Evolutionary conservation across 2,797 vertebrate genomes (phyloP).

Genomic region (Echiichthys vipera): DNA sequence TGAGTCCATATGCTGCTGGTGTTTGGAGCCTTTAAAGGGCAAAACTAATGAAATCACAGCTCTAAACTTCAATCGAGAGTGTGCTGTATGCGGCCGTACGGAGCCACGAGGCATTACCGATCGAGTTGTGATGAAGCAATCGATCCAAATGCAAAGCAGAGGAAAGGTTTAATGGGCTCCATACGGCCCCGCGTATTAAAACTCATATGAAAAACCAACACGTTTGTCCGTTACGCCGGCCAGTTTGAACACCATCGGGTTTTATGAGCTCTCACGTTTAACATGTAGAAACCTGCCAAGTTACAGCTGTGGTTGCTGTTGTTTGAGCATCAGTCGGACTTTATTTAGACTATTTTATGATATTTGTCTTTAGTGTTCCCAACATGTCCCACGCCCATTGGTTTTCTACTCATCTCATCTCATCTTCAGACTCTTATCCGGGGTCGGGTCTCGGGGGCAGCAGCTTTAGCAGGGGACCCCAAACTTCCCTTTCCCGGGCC

Average conservation of each 20-base stretch:
- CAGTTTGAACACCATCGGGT: constrained; percentile 21
- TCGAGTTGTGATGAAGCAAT: constrained; percentile 36
- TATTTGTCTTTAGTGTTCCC: no score
- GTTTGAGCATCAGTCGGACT: not conserved
- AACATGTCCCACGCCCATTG: no score
- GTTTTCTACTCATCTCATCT: no score
- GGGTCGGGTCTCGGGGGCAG: no score
- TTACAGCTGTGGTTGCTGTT: constrained; percentile 5
- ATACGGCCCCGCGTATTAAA: constrained; percentile 10
- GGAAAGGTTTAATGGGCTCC: constrained; percentile 36
- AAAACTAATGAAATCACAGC: not conserved
- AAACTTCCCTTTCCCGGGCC: no score
- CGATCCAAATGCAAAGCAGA: constrained; percentile 37
- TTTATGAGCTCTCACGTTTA: constrained; percentile 25
- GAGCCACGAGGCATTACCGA: constrained; percentile 28
- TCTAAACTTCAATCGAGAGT: constrained; percentile 2
- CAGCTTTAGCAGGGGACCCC: no score
- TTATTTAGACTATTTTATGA: no score
- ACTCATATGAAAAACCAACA: constrained; percentile 12
- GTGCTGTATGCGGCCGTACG: not conserved
- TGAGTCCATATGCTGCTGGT: not conserved
- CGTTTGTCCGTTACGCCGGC: constrained; percentile 8
- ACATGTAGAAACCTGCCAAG: constrained; percentile 9
- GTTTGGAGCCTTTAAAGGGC: not conserved
- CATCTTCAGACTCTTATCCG: no score